Percentiles rank a stretch among this genome's conserved stretches.
Evolutionary conservation across 2,888 invertebrate species (phyloP).

Genomic region (Hybos culiciformis): DNA sequence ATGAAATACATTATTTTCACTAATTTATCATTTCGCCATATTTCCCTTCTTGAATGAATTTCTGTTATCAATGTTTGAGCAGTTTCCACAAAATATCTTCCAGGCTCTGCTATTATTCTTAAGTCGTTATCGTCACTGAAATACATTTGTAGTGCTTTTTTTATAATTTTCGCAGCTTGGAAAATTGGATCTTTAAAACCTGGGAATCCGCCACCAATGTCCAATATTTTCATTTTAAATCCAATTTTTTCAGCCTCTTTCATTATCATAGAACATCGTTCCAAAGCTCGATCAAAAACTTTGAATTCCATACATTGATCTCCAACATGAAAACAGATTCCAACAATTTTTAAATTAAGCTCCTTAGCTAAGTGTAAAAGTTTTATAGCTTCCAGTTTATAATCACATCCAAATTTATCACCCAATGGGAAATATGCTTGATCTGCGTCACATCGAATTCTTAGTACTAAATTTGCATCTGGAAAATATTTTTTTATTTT

Average conservation of each 20-base stretch:
- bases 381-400: constrained; percentile 56
- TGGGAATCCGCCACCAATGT: constrained; percentile 88
- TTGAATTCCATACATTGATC: constrained; percentile 75
- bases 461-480: constrained; percentile 62
- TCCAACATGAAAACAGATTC: constrained; percentile 88
- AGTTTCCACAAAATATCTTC: constrained; percentile 88
- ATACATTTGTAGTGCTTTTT: constrained; percentile 60
- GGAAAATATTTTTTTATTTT: constrained; percentile 78
- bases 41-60: constrained; percentile 64
- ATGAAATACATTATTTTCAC: constrained; percentile 81
- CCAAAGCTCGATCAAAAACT: constrained; percentile 70
- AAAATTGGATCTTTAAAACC: constrained; percentile 36
- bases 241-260: constrained; percentile 47
- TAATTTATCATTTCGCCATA: constrained; percentile 21
- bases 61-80: constrained; percentile 84
- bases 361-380: constrained; percentile 60
- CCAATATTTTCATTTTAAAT: constrained; percentile 66
- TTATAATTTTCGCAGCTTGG: constrained; percentile 66
- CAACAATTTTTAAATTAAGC: constrained; percentile 61
- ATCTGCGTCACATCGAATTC: constrained; percentile 77
- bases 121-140: constrained; percentile 49
- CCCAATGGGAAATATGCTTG: constrained; percentile 78
- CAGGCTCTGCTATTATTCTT: constrained; percentile 92
- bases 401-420: constrained; percentile 89
- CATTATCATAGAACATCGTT: constrained; percentile 57